Conservation (phyloP, 2,113 vertebrate species). For the Psittacula cyanocephala region DNA sequence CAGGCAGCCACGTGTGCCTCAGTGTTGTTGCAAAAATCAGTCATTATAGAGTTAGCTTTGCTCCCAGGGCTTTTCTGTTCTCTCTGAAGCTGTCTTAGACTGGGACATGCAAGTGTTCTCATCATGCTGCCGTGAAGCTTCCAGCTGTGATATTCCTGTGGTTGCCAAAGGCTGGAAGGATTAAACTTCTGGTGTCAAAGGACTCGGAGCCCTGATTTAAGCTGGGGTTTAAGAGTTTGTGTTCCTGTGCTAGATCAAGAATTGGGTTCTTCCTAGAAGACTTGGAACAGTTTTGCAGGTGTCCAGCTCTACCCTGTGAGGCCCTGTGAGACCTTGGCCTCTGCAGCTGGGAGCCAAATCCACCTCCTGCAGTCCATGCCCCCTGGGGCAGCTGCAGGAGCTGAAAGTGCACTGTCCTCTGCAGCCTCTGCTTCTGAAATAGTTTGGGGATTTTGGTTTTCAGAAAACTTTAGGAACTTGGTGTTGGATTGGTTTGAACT, state of each 20-base stretch:
- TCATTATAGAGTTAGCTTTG: not conserved
- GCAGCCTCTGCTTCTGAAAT: not conserved
- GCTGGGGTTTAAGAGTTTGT: not conserved
- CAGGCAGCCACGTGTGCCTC: conserved; percentile 7
- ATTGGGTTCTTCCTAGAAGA: not conserved
- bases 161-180: not conserved
- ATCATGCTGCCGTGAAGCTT: not conserved
- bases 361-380: not conserved
- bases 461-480: not conserved
- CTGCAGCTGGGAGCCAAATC: not conserved
- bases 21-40: not conserved
- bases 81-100: not conserved
- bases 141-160: not conserved
- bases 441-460: not conserved
- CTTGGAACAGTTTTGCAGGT: not conserved
- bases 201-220: not conserved
- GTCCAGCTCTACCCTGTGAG: not conserved
- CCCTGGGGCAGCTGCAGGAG: not conserved
- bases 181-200: not conserved
- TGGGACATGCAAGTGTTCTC: fast-evolving
- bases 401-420: not conserved
- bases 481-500: not conserved
- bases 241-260: not conserved
- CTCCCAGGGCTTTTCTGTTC: not conserved
- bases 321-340: not conserved